Percentiles rank a stretch among this genome's conserved stretches.
Evolutionary conservation across 2,888 invertebrate genomes (phyloP).

Genomic region (Andrena marginata): DNA sequence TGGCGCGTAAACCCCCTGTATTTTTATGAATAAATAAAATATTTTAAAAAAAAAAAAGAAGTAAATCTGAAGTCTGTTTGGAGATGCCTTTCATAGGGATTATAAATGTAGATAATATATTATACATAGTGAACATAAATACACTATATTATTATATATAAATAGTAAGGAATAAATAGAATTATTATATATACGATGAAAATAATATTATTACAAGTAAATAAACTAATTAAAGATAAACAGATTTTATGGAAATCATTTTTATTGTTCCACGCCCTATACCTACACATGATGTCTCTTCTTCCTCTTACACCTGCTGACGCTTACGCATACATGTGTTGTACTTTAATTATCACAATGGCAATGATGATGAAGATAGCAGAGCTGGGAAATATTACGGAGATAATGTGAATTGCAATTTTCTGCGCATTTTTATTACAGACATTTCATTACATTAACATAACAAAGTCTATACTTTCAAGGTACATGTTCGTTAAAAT

Average conservation of each 20-base stretch:
- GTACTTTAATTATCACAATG: slow-evolving; percentile 56
- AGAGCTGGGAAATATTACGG: slow-evolving; percentile 58
- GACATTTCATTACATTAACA: slow-evolving; percentile 83
- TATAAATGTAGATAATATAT: slow-evolving; percentile 85
- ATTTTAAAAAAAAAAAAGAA: slow-evolving; percentile 82
- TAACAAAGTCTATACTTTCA: slow-evolving; percentile 85
- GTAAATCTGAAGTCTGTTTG: slow-evolving; percentile 85
- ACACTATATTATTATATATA: slow-evolving; percentile 83
- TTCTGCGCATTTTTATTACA: slow-evolving; percentile 82
- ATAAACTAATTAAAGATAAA: slow-evolving; percentile 85
- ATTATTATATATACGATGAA: slow-evolving; percentile 79
- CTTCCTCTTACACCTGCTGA: background rate
- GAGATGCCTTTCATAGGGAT: slow-evolving; percentile 85
- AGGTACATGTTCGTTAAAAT: slow-evolving; percentile 84
- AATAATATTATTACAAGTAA: slow-evolving; percentile 84
- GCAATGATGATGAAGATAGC: slow-evolving; percentile 17
- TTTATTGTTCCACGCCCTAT: slow-evolving; percentile 60
- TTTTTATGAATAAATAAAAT: slow-evolving; percentile 85
- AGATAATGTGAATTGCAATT: slow-evolving; percentile 66
- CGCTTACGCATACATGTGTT: slow-evolving; percentile 19
- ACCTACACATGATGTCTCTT: slow-evolving; percentile 38
- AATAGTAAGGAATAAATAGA: slow-evolving; percentile 80
- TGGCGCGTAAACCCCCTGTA: slow-evolving; percentile 79
- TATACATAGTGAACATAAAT: slow-evolving; percentile 85
- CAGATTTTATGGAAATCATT: slow-evolving; percentile 63